Percentiles rank a stretch among this genome's conserved stretches.
Conservation (phyloP, 1,140 invertebrate genomes). For the Papilio aristodemus region DNA sequence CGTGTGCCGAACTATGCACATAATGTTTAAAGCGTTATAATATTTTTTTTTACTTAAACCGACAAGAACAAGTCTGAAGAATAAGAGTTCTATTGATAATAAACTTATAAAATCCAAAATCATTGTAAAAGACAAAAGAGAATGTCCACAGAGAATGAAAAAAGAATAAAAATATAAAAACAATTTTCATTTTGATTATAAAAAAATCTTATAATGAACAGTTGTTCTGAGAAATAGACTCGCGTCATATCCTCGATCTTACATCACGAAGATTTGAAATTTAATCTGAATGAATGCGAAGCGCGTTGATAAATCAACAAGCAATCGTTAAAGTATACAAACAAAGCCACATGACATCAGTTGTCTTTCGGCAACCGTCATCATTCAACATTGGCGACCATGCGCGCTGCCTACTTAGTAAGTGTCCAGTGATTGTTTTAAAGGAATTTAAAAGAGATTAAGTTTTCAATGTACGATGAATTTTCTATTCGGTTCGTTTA, state of each 20-base stretch:
- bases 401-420: conserved; percentile 32
- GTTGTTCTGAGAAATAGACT: background rate
- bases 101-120: too few species aligned
- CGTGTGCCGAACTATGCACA: too few species aligned
- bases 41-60: too few species aligned
- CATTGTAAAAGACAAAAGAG: too few species aligned
- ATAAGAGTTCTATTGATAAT: too few species aligned
- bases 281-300: conserved; percentile 1
- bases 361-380: background rate
- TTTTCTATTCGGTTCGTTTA: too few species aligned
- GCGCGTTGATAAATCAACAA: conserved; percentile 18
- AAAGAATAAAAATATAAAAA: too few species aligned
- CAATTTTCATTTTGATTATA: too few species aligned
- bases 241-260: background rate
- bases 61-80: too few species aligned
- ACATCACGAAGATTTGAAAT: conserved; percentile 14
- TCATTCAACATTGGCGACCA: background rate
- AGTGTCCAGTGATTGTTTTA: conserved; percentile 12
- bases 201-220: too few species aligned
- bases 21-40: too few species aligned
- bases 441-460: background rate
- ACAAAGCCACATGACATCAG: conserved; percentile 10
- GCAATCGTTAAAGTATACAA: conserved; percentile 20
- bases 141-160: too few species aligned
- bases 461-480: background rate